Conservation (phyloP, 30 jellyfish, hydroid and myxozoan species). For the Cassiopea xamachana region DNA sequence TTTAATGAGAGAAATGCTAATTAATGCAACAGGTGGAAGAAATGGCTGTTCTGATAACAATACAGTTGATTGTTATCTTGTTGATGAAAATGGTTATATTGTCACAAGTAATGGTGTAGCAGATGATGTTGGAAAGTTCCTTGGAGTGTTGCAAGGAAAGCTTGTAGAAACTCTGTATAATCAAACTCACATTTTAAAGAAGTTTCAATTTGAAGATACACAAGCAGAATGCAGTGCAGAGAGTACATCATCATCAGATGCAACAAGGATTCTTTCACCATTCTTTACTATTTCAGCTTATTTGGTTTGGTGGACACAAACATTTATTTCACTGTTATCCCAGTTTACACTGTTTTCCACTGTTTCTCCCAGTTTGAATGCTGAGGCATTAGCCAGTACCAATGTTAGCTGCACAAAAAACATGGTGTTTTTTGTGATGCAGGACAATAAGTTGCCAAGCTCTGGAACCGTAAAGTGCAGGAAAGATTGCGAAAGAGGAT, state of each 20-base stretch:
- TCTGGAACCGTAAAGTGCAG: constrained; percentile 40
- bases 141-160: constrained; percentile 74
- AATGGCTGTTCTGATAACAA: constrained; percentile 29
- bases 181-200: constrained; percentile 6
- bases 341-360: constrained; percentile 44
- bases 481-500: constrained; percentile 38
- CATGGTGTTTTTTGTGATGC: constrained; percentile 58
- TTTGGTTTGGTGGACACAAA: constrained; percentile 65
- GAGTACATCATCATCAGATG: constrained; percentile 42
- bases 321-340: constrained; percentile 37
- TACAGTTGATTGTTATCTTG: constrained; percentile 68
- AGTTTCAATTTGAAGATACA: constrained; percentile 47
- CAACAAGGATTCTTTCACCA: constrained; percentile 55
- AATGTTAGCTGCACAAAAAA: constrained; percentile 67
- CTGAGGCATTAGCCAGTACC: constrained; percentile 45
- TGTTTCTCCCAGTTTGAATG: constrained; percentile 13
- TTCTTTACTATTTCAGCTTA: constrained; percentile 61
- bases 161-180: constrained; percentile 50
- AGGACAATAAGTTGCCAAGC: constrained; percentile 40
- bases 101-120: constrained; percentile 75
- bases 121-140: constrained; percentile 70
- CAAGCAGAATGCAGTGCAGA: constrained; percentile 72
- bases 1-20: constrained; percentile 23
- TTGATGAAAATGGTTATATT: constrained; percentile 85
- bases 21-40: constrained; percentile 29